These are phyloP conservation scores for Sarcophaga carnaria DNA, from an alignment of 2,888 invertebrate species.

Conservation along the genomic window DNA sequence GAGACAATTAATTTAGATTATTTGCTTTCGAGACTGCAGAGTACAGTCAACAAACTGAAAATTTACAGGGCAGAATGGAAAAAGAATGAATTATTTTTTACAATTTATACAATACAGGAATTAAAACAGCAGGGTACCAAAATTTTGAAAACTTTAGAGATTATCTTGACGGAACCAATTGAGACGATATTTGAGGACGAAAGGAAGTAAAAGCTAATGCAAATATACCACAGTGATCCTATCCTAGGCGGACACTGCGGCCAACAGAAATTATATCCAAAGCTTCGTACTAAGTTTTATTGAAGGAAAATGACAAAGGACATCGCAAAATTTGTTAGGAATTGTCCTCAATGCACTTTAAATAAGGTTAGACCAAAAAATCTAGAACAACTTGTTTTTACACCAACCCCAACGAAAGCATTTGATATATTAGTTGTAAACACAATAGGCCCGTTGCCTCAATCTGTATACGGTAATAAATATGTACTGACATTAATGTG, in stretches of 20 bases:
- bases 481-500: no score
- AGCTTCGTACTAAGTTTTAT: constrained; percentile 46
- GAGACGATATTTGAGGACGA: constrained; percentile 16
- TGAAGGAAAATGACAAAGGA: constrained; percentile 60
- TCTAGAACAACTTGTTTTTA: constrained; percentile 51
- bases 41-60: background rate
- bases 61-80: constrained; percentile 26
- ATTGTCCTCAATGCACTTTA: constrained; percentile 57
- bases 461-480: constrained; percentile 9
- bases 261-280: constrained; percentile 24
- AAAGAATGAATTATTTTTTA: constrained; percentile 22
- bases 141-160: constrained; percentile 24
- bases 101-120: constrained; percentile 4
- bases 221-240: constrained; percentile 40
- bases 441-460: constrained; percentile 66
- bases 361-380: constrained; percentile 49
- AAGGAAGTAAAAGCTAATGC: constrained; percentile 26
- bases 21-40: constrained; percentile 27
- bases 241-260: constrained; percentile 35
- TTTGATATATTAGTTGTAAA: constrained; percentile 62
- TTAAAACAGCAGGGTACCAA: constrained; percentile 2
- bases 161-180: constrained; percentile 14
- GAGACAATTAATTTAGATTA: constrained; percentile 21
- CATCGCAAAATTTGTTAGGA: constrained; percentile 45
- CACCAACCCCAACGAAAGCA: constrained; percentile 49